Base-by-base conservation (phyloP, 2,888 invertebrate genomes). In the Venusia cambrica region DNA sequence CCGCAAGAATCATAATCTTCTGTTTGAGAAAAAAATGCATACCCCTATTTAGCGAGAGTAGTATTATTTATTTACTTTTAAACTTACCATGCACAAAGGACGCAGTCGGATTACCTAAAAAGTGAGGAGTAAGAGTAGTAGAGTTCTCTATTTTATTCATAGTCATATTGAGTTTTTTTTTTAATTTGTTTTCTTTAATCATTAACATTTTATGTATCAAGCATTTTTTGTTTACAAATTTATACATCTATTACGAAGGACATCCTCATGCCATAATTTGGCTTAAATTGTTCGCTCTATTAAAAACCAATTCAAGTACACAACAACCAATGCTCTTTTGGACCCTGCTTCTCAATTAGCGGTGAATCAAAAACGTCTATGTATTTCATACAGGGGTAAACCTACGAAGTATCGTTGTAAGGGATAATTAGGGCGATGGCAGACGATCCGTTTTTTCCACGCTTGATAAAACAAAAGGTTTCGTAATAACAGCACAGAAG, bases 401-500 rank as follows among this genome's bases (percentile, higher is more conserved):
- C 38, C 13, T 19, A 5, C 21, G 26, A 12, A 33, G 20, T 26
- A 31, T 31, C 17, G 16, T 15, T 11, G 31, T 37, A 17, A 25
- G 36, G 37, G 35, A 37, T 31, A 43, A 49, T 46, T 49, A 44
- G 44, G 41, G 16, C 37, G 20, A 10, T 17, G 5, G n/a, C 16
- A 45, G 31, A 45, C 35, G 14, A 29, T 39, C 31, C 26, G 28
- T 47, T 45, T 36, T 27, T 57, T 51, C 26, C 13, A 21, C 40
- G 40, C 32, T 36, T 36, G 20, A 33, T 37, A 41, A 41, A 41
- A 37, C 41, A 37, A 41, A 36, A 41, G 30, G 31, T 35, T 28
- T 14, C 41, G 54, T 80, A 83, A 84, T 83, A 65, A 73, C 52
- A 60, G 65, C 48, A 72, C 81, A 65, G 79, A 54, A 81, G 84